Evolutionary conservation across 2,113 vertebrate genomes (phyloP).

Genomic region (Eretmochelys imbricata): DNA sequence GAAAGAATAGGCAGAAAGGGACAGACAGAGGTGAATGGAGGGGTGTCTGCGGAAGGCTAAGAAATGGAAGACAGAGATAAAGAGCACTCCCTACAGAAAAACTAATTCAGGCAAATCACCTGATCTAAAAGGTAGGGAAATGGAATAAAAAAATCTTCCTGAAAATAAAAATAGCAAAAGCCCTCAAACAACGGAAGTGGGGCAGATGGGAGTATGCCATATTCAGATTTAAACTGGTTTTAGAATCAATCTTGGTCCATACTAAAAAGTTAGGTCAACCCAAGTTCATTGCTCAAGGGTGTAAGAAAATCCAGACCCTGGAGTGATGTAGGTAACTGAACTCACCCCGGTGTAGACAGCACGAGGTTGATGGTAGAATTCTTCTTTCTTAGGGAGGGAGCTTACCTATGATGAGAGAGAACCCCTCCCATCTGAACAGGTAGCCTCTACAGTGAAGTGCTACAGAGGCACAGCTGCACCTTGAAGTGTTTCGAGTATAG

Average conservation of each 20-base stretch:
- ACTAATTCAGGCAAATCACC: not conserved
- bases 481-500: not conserved
- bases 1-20: not conserved
- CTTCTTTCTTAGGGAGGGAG: not conserved
- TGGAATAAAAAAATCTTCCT: not conserved
- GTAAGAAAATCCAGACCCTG: not conserved
- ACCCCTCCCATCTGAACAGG: not conserved
- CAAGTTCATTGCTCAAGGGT: not conserved
- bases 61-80: not conserved
- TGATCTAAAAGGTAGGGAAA: not conserved
- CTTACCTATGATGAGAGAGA: not conserved
- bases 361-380: not conserved
- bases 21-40: not conserved
- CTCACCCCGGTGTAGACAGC: not conserved
- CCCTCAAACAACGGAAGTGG: rapidly evolving
- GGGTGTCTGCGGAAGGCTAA: not conserved
- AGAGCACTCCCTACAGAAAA: not conserved
- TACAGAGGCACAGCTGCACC: not conserved
- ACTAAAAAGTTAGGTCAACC: not conserved
- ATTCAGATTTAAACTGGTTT: slow-evolving; percentile 3
- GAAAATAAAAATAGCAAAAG: not conserved
- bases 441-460: not conserved
- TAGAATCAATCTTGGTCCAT: not conserved
- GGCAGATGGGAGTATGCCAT: not conserved
- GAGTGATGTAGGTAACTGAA: no score